Evolutionary conservation across 1,140 invertebrate genomes (phyloP).

Genomic region (Eriosoma lanigerum): DNA sequence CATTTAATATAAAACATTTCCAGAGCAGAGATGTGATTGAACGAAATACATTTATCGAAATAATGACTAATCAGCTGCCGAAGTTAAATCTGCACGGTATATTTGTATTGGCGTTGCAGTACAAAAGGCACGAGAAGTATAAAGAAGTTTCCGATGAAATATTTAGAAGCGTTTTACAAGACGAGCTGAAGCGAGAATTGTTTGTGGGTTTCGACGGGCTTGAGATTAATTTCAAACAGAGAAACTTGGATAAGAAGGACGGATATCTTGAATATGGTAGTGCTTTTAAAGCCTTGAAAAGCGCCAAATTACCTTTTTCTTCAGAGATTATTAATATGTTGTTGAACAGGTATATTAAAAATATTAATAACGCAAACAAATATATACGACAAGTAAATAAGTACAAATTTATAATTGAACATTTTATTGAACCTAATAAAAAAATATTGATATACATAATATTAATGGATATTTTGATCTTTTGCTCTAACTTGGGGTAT

Average conservation of each 20-base stretch:
- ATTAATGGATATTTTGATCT: no score
- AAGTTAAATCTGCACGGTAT: background rate
- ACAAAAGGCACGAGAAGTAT: conserved; percentile 22
- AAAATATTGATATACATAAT: no score
- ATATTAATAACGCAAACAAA: no score
- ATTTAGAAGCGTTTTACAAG: conserved; percentile 40
- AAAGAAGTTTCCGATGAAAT: conserved; percentile 18
- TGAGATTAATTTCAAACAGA: conserved; percentile 34
- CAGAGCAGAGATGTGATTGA: conserved; percentile 1
- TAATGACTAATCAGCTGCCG: background rate
- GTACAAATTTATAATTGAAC: no score
- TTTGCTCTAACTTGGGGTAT: no score
- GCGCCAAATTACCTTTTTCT: conserved; percentile 24
- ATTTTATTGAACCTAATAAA: no score
- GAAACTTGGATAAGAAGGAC: conserved; percentile 26
- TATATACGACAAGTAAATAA: no score
- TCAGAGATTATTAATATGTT: conserved; percentile 30
- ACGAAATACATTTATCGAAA: conserved; percentile 16
- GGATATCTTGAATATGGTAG: conserved; percentile 26
- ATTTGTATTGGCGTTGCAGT: conserved; percentile 27
- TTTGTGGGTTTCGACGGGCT: conserved; percentile 36
- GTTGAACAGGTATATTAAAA: conserved; percentile 25
- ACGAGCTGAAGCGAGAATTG: conserved; percentile 34
- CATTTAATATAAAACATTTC: background rate
- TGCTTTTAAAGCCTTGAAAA: conserved; percentile 42